Conservation (phyloP, 2,113 vertebrate genomes). For the Chrysemys picta region DNA sequence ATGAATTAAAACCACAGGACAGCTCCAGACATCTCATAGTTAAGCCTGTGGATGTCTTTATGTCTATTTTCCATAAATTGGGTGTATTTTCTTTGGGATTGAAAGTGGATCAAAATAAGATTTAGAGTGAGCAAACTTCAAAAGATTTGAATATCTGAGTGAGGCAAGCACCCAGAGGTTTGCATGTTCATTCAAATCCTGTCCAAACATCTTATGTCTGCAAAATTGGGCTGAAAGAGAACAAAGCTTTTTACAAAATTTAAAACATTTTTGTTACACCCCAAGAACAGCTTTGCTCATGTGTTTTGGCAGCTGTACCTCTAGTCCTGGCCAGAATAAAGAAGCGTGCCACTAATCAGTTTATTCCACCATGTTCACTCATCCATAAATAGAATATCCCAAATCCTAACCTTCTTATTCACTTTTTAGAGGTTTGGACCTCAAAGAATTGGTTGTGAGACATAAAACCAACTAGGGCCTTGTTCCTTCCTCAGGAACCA, state of each 20-base stretch:
- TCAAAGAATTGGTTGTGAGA: not conserved
- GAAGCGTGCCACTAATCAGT: not conserved
- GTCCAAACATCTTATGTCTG: not conserved
- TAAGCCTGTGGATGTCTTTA: not conserved
- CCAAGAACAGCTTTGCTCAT: not conserved
- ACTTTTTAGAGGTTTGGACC: not conserved
- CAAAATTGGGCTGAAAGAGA: not conserved
- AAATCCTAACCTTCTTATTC: not conserved
- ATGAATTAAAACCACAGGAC: not conserved
- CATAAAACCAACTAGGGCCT: not conserved
- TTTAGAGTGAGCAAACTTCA: not conserved
- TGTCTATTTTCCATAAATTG: not conserved
- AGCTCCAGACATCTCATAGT: not conserved
- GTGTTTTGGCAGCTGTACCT: not conserved
- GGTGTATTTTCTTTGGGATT: not conserved
- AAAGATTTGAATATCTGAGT: not conserved
- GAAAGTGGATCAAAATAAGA: not conserved
- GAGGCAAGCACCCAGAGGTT: not conserved
- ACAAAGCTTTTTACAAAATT: not conserved
- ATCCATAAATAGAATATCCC: not conserved
- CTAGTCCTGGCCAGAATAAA: not conserved
- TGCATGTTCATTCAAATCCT: not conserved
- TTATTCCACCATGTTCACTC: not conserved
- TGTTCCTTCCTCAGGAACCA: not conserved
- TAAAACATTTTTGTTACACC: not conserved